Evolutionary conservation across 2,113 vertebrate genomes (phyloP).

Genomic region (Hyperopisus bebe): DNA sequence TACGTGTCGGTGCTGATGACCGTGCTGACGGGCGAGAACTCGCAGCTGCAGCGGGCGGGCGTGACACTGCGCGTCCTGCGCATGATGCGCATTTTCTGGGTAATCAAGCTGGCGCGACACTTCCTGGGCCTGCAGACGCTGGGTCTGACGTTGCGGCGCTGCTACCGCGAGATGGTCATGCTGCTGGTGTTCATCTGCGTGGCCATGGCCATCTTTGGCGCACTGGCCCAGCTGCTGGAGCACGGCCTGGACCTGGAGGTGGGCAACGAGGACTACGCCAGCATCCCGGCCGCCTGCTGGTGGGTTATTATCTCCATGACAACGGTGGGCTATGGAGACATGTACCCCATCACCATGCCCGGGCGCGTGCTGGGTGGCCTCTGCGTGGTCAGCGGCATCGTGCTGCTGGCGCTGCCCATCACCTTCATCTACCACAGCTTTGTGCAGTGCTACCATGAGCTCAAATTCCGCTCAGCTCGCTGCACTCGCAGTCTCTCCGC

Average conservation of each 20-base stretch:
- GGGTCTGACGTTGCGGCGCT: slow-evolving; percentile 86
- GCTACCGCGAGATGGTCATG: slow-evolving; percentile 97
- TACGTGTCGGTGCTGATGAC: slow-evolving; percentile 87
- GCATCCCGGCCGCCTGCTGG: slow-evolving; percentile 94
- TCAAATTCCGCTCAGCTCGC: slow-evolving; percentile 80
- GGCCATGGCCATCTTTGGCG: slow-evolving; percentile 95
- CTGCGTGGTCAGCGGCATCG: slow-evolving; percentile 91
- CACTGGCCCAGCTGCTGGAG: slow-evolving; percentile 89
- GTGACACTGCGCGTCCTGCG: slow-evolving; percentile 86
- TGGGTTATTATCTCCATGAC: slow-evolving; percentile 99
- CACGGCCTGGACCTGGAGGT: slow-evolving; percentile 83
- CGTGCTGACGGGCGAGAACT: slow-evolving; percentile 83
- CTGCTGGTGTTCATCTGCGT: slow-evolving; percentile 89
- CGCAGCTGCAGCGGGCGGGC: slow-evolving; percentile 88
- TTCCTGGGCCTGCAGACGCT: slow-evolving; percentile 94
- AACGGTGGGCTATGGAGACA: slow-evolving; percentile 93
- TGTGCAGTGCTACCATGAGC: slow-evolving; percentile 90
- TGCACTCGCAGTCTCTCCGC: slow-evolving; percentile 72
- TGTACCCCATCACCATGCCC: slow-evolving; percentile 88
- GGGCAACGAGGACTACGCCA: slow-evolving; percentile 87
- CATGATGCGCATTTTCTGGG: slow-evolving; percentile 95
- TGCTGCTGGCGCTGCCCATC: slow-evolving; percentile 86
- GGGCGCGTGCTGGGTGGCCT: slow-evolving; percentile 88
- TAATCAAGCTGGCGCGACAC: slow-evolving; percentile 94
- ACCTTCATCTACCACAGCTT: slow-evolving; percentile 99